Percentiles rank a stretch among this genome's conserved stretches.
Conservation (phyloP, 2,113 vertebrate genomes). For the Sarotherodon lohbergeri region DNA sequence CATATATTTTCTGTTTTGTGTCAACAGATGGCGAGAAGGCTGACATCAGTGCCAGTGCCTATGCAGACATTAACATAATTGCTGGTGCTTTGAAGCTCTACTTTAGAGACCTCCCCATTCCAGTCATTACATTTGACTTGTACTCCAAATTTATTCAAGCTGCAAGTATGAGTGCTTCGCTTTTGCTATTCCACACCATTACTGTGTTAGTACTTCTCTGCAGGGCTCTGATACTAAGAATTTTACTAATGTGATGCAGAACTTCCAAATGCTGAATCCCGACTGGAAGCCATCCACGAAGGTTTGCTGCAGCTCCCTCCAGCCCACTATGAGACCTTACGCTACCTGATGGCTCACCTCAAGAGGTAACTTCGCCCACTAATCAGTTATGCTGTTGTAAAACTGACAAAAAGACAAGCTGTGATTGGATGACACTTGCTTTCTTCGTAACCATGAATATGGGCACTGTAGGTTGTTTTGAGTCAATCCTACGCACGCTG, state of each 20-base stretch:
- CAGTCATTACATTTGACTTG: constrained; percentile 91
- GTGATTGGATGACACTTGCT: neutral
- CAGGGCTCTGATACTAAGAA: neutral
- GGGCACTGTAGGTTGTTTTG: neutral
- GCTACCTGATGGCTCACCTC: constrained; percentile 95
- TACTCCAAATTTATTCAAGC: constrained; percentile 95
- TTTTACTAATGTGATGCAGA: constrained; percentile 66
- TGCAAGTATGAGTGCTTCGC: constrained; percentile 81
- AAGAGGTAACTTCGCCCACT: constrained; percentile 79
- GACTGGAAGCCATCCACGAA: constrained; percentile 91
- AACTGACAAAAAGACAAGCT: neutral
- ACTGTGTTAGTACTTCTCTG: neutral
- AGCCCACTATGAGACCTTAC: constrained; percentile 93
- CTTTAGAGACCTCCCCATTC: constrained; percentile 93
- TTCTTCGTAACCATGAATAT: neutral
- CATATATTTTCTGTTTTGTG: neutral
- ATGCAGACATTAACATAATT: constrained; percentile 96
- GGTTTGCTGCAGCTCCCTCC: constrained; percentile 88
- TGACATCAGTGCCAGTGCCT: constrained; percentile 87
- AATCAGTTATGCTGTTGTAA: neutral
- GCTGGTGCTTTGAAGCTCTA: constrained; percentile 95
- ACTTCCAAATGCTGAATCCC: constrained; percentile 82
- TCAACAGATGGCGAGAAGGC: constrained; percentile 92
- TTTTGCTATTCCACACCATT: neutral
- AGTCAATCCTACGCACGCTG: neutral